Evolutionary conservation across 1,140 invertebrate species (phyloP).

Genomic region (Asobara japonica): DNA sequence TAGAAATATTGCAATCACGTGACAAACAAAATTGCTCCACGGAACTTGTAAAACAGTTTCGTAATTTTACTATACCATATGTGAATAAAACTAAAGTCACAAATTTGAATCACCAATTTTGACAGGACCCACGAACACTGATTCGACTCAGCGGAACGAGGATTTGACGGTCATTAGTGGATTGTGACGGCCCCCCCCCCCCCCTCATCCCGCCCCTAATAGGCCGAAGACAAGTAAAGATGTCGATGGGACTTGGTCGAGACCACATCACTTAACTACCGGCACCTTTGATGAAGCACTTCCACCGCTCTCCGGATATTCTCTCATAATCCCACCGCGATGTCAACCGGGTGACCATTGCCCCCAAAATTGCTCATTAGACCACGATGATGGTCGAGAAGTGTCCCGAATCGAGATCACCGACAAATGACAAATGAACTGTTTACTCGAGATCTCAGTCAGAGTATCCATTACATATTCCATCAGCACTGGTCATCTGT

Average conservation of each 20-base stretch:
- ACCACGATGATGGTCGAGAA: slow-evolving; percentile 32
- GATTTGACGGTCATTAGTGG: slow-evolving; percentile 46
- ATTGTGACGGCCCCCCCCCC: slow-evolving; percentile 50
- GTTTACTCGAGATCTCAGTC: slow-evolving; percentile 45
- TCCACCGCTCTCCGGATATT: slow-evolving; percentile 4
- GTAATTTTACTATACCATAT: too few species aligned
- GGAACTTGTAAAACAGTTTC: too few species aligned
- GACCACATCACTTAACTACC: slow-evolving; percentile 32
- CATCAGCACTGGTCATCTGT: slow-evolving; percentile 24
- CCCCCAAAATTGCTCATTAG: slow-evolving; percentile 28
- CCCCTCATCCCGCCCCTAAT: slow-evolving; percentile 52
- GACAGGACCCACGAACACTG: not conserved
- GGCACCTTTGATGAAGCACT: slow-evolving; percentile 39
- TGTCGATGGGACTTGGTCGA: slow-evolving; percentile 29
- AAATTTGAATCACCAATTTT: too few species aligned
- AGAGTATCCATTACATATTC: slow-evolving; percentile 40
- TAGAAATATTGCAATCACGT: too few species aligned
- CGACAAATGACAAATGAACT: slow-evolving; percentile 50
- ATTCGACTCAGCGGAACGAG: slow-evolving; percentile 33
- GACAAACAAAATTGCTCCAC: too few species aligned
- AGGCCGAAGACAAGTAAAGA: slow-evolving; percentile 49
- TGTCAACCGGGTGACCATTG: not conserved
- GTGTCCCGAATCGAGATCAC: slow-evolving; percentile 10
- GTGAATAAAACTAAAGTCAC: too few species aligned
- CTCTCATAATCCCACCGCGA: not conserved